phyloP scores from a whole-genome alignment of 2,888 invertebrate genomes.

The Pimpla rufipes region DNA sequence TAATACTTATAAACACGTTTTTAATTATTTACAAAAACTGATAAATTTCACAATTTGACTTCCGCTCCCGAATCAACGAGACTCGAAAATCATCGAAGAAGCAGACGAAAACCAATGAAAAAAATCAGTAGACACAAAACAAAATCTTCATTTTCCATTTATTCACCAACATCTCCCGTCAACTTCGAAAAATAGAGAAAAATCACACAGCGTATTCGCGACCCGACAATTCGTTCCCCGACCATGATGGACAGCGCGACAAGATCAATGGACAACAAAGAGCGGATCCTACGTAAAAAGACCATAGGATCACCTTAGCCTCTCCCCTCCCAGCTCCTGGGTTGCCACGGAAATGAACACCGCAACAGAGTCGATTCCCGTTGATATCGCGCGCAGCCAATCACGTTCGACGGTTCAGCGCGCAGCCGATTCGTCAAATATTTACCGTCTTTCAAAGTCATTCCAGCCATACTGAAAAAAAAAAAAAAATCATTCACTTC shows the following conservation, averaged over 20 bases:
- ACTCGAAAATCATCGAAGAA: too few species aligned
- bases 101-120: too few species aligned
- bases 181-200: too few species aligned
- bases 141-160: too few species aligned
- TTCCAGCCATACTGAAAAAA: background rate
- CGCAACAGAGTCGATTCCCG: slow-evolving; percentile 7
- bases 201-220: background rate
- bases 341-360: slow-evolving; percentile 28
- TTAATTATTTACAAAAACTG: too few species aligned
- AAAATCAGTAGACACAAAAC: too few species aligned
- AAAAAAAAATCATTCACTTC: background rate
- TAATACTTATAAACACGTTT: too few species aligned
- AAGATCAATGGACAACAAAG: slow-evolving; percentile 6
- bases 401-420: background rate
- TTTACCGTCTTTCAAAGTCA: background rate
- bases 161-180: too few species aligned
- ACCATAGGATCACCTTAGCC: too few species aligned
- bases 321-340: background rate
- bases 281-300: too few species aligned
- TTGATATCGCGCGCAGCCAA: background rate
- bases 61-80: too few species aligned
- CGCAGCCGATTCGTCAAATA: slow-evolving; percentile 5
- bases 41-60: too few species aligned
- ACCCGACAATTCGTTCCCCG: background rate
- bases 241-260: background rate